These are phyloP conservation scores for Melanaphis sacchari DNA, from an alignment of 1,140 invertebrate species.

Conservation along the genomic window DNA sequence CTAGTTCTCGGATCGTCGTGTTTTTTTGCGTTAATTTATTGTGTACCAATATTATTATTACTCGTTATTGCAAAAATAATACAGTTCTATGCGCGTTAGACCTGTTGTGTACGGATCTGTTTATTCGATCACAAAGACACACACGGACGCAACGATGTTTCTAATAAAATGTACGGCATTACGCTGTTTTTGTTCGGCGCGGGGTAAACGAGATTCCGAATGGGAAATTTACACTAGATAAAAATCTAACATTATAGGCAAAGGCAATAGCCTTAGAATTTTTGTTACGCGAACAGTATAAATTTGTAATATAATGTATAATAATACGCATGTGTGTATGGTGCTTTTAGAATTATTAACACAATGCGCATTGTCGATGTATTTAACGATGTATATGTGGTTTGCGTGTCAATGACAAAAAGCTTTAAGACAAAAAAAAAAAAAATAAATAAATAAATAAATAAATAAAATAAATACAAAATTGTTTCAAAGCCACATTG, in stretches of 20 bases:
- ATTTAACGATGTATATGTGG: background rate
- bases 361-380: slow-evolving; percentile 20
- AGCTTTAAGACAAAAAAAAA: slow-evolving; percentile 1
- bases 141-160: background rate
- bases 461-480: too few species aligned
- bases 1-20: background rate
- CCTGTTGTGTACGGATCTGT: background rate
- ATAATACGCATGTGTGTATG: background rate
- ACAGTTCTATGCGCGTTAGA: background rate
- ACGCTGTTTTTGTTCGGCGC: background rate
- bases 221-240: background rate
- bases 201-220: slow-evolving; percentile 36
- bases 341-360: background rate
- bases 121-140: background rate
- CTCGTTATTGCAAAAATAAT: background rate
- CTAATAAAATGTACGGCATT: background rate
- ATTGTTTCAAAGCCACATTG: slow-evolving; percentile 11
- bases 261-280: background rate
- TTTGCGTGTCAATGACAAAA: background rate
- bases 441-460: too few species aligned
- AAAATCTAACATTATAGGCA: background rate
- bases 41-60: background rate
- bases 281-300: background rate
- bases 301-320: background rate
- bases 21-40: background rate